phyloP scores from a whole-genome alignment of 1,140 invertebrate genomes.

The Pemphigus obesinymphae region DNA sequence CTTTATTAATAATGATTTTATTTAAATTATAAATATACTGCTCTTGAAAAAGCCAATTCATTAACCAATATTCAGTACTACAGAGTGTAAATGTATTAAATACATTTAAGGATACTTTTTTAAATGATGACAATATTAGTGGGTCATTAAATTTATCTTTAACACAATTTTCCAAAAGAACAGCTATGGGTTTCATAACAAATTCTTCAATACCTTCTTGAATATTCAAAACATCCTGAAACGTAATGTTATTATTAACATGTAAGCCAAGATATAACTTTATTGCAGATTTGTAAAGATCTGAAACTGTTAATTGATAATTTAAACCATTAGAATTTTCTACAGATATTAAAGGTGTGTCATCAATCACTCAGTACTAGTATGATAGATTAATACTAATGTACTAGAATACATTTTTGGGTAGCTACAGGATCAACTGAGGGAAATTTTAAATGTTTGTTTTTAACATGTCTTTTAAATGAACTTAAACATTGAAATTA shows the following conservation, averaged over 20 bases:
- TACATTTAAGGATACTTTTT: not conserved
- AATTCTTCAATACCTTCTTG: not conserved
- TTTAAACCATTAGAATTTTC: not conserved
- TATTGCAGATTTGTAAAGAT: not conserved
- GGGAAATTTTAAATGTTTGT: not conserved
- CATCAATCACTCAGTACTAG: not conserved
- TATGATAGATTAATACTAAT: too few relatives aligned
- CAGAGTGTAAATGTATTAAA: not conserved
- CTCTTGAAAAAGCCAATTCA: not conserved
- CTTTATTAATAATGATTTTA: not conserved
- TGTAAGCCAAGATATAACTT: not conserved
- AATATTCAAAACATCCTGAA: not conserved
- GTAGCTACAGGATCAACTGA: not conserved
- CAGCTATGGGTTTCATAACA: not conserved
- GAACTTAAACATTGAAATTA: not conserved
- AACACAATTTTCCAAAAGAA: not conserved
- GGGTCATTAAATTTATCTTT: not conserved
- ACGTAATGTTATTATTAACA: not conserved
- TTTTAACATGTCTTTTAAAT: not conserved
- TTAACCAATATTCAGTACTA: not conserved
- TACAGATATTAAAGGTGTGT: not conserved
- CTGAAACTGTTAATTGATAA: not conserved
- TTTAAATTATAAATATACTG: not conserved
- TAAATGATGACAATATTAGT: not conserved
- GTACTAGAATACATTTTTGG: not conserved